Conservation (phyloP, 1,140 invertebrate species). For the Drosophila repletoides region DNA sequence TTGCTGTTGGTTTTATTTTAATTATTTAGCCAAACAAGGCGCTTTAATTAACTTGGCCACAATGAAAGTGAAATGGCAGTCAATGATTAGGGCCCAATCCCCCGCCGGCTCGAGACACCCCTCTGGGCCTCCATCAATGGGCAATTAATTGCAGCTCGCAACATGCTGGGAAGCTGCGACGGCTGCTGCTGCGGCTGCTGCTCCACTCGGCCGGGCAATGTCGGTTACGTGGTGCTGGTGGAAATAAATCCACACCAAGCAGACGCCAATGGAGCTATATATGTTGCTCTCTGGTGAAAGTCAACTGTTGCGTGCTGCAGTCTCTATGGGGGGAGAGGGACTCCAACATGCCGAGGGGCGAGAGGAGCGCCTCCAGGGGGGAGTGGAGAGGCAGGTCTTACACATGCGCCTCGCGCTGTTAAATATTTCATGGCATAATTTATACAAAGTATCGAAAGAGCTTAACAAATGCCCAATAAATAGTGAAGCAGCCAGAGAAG, state of each 20-base stretch:
- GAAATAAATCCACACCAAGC: slow-evolving; percentile 54
- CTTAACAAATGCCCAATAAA: slow-evolving; percentile 43
- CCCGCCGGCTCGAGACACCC: background rate
- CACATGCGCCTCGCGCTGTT: slow-evolving; percentile 62
- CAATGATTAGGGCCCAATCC: slow-evolving; percentile 49
- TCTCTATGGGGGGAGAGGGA: background rate
- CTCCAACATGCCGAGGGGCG: background rate
- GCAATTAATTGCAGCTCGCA: slow-evolving; percentile 57
- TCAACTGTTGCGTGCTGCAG: slow-evolving; percentile 77
- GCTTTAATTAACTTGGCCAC: slow-evolving; percentile 50
- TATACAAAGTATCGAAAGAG: slow-evolving; percentile 68
- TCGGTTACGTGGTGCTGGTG: slow-evolving; percentile 46
- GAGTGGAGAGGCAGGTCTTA: slow-evolving; percentile 14
- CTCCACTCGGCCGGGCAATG: slow-evolving; percentile 24
- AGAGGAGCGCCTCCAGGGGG: background rate
- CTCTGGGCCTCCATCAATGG: slow-evolving; percentile 44
- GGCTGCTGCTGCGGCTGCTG: slow-evolving; percentile 20
- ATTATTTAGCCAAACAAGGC: slow-evolving; percentile 24
- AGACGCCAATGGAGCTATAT: slow-evolving; percentile 23
- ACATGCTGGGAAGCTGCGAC: slow-evolving; percentile 36
- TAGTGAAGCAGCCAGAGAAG: slow-evolving; percentile 1
- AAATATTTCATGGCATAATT: slow-evolving; percentile 69
- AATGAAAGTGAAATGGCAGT: slow-evolving; percentile 62
- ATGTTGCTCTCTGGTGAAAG: slow-evolving; percentile 56
- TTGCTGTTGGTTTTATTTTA: background rate